Conservation (phyloP, 2,888 invertebrate genomes). For the Anoncus sp. region DNA sequence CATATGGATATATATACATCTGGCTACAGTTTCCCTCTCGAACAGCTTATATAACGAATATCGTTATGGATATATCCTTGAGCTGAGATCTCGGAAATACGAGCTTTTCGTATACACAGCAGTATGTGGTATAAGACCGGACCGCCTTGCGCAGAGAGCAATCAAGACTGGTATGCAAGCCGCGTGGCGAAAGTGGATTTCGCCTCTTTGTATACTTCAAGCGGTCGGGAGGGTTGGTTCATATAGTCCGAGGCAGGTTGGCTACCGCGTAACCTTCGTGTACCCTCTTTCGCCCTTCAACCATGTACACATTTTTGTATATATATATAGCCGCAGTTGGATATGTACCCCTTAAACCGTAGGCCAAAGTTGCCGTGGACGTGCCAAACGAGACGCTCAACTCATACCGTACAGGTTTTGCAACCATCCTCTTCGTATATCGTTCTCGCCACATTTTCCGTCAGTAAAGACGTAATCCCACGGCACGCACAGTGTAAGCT, state of each 20-base stretch:
- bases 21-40: neutral
- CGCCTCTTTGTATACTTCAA: slow-evolving; percentile 58
- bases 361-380: slow-evolving; percentile 51
- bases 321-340: slow-evolving; percentile 13
- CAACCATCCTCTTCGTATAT: slow-evolving; percentile 27
- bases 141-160: slow-evolving; percentile 36
- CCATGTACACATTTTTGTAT: neutral
- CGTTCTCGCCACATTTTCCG: slow-evolving; percentile 12
- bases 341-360: slow-evolving; percentile 17
- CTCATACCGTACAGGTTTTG: slow-evolving; percentile 45
- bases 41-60: slow-evolving; percentile 16
- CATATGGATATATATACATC: neutral
- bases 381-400: slow-evolving; percentile 51
- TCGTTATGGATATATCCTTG: slow-evolving; percentile 6
- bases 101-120: slow-evolving; percentile 11
- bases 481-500: slow-evolving; percentile 10
- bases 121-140: neutral
- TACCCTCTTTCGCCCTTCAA: slow-evolving; percentile 13
- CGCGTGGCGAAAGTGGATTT: slow-evolving; percentile 60
- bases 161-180: slow-evolving; percentile 59
- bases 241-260: slow-evolving; percentile 21
- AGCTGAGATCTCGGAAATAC: slow-evolving; percentile 15
- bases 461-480: slow-evolving; percentile 25
- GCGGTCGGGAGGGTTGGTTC: slow-evolving; percentile 37
- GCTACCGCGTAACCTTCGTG: slow-evolving; percentile 24